Base-by-base conservation (phyloP, 2,113 vertebrate species). In the Chaetodon auriga region DNA sequence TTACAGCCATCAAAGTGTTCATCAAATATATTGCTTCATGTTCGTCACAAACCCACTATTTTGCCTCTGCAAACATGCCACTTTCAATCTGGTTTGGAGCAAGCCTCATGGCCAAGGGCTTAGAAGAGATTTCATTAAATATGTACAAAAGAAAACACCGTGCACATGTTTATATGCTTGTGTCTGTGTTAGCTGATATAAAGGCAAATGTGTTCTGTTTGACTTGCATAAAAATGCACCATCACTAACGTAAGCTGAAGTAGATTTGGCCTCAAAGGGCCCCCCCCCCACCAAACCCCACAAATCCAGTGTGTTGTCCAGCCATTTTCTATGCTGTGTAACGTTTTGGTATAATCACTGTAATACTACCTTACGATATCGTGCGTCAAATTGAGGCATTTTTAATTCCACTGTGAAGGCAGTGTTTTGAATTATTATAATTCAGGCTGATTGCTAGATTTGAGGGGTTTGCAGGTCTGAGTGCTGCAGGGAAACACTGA, bases 171-270 rank as follows among this genome's bases (percentile, higher is more conserved):
- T 62, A 7, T 78, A 0, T 87, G 69, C 72, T 41, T 82, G 69
- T 83, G 45, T 68, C 6, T 81, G 53, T 53, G 49, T 78, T 78
- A 62, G 38, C n/a, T 75, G 54, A 80, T 64, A 69, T 70, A 45
- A 51, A 68, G 11, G 21, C 19, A 58, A 68, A 55, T 79, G 54
- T 87, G 63, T 54, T 83, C 36, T 53, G 71, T 88, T 74, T 81
- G 83, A 85, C 63, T 57, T 85, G 63, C 15, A 46, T 70, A 62
- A 71, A 75, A 78, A 75, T 81, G 86, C 84, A 87, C 68, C 78
- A 73, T 87, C 78, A 69, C 87, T 80, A 90, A 88, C 76, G 63
- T 53, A 57, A 84, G 65, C 53, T 74, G 15, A 66, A 83, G 70
- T 70, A 83, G 68, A 68, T 77, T 21, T 54, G 14, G 36, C 35